Evolutionary conservation across 1,140 invertebrate species (phyloP), one percentile per base, ranked within the genome.

Genomic region (Neodiprion virginianus): DNA sequence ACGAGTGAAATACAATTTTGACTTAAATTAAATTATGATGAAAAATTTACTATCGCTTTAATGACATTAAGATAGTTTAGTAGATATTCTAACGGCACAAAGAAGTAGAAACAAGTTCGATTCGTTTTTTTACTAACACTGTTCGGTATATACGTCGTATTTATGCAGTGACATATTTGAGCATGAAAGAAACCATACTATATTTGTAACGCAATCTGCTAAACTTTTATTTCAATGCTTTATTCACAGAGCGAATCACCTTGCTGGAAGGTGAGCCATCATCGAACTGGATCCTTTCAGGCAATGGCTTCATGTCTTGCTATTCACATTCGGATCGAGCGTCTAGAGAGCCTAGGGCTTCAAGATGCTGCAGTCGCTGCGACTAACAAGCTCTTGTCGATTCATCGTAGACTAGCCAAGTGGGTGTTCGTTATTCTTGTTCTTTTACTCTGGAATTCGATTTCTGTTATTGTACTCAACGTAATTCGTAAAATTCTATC

Each of bases 351-450:
- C 70, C 72, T 76, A 50, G 76, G 77, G 49, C 66, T 81, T 49
- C 11, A 72, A n/a, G 82, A 85, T 67, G 71, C 79, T 40, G 80
- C 73, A 69, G 66, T 75, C 48, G 79, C 75, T 69, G 78, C 83
- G 67, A 71, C 84, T 8, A 89, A 89, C 69, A 88, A 87, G 77
- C 78, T 86, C 23, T 72, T 88, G 48, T 82, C 85, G 28, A 83
- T 87, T 73, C 84, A 86, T 78, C 76, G 77, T 72, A 83, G 75
- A 53, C 76, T 87, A 49, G 79, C 83, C 5, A 84, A 72, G 86
- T 83, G 80, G 47, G 11, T 71, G 14, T 14, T 10, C 48, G 28
- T 48, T 50, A 2, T 61, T 61, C 1, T 48, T 50, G 10, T 61
- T 61, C 1, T 40, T 40, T 40, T 40, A 40, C 28, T 66, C 12